Base-by-base conservation (phyloP, 2,797 vertebrate species). In the Astyanax mexicanus region DNA sequence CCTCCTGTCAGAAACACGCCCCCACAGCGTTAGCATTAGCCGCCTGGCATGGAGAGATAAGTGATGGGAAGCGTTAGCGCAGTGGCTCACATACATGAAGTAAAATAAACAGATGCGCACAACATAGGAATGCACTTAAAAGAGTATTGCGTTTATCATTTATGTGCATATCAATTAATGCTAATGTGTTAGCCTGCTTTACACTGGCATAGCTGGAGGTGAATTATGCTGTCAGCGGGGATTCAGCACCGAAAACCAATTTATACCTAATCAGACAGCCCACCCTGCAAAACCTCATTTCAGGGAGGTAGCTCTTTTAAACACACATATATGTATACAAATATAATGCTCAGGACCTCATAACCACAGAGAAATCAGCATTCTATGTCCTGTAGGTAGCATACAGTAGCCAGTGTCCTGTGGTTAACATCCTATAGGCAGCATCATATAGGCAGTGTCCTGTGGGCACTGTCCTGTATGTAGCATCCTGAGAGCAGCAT, bases 31-130 rank as follows among this genome's bases (percentile, higher is more conserved):
- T 51, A 10, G 72, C 64, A 66, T 66, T 15, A 47, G 11, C 37
- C 44, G 61, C 25, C 69, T 78, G 75, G 65, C 23, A 54, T 42
- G 40, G 37, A 60, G 27, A 72, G 69, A 72, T 67, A 72, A 57
- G 35, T 47, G 40, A 57, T 38, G 45, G 29, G 40, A 52, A 55
- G 52, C 13, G 55, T 77, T 47, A 47, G 60, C 58, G 51, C 19
- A 8, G n/a, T 47, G 6, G 44, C 44, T 17, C 3, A 47, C 1
- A 42, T 27, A 21, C 8, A 12, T 15, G 1, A 6, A 13, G 27
- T 15, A 58, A 21, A 57, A 66, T 5, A 37, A 58, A 17, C 32
- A 58, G 54, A 10, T 1, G 3, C 55, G 35, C n/a, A 10, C 4
- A 60, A 17, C 38, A 12, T 38, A 60, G 2, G 3, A 21, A 12